These are phyloP conservation scores for Amblyopsis hoosieri DNA, from an alignment of 2,797 vertebrate genomes.

Conservation along the genomic window DNA sequence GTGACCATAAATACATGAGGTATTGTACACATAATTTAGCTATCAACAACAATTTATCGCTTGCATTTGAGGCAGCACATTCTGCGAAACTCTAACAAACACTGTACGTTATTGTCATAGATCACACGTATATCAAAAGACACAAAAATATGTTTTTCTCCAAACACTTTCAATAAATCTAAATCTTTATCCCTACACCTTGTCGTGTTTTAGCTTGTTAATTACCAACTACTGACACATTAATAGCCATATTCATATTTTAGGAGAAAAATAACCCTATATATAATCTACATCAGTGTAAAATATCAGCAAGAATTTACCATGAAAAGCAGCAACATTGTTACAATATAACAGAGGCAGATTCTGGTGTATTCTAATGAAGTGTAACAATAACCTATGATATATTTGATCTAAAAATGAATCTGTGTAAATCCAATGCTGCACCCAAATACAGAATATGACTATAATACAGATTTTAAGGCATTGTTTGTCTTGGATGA, in stretches of 20 bases:
- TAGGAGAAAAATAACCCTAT: conserved; percentile 36
- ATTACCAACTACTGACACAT: conserved; percentile 19
- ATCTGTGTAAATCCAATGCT: conserved; percentile 18
- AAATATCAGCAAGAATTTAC: conserved; percentile 37
- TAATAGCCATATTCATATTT: conserved; percentile 33
- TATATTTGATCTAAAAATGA: conserved; percentile 14
- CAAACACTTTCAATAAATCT: conserved; percentile 36
- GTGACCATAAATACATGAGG: conserved; percentile 55
- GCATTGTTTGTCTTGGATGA: conserved; percentile 47
- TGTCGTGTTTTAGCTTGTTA: conserved; percentile 18
- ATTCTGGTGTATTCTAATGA: conserved; percentile 24
- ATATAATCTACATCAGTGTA: conserved; percentile 43
- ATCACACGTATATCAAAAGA: conserved; percentile 61
- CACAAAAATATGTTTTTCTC: conserved; percentile 57
- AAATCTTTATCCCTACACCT: conserved; percentile 37
- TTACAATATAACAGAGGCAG: conserved; percentile 31
- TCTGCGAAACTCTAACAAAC: conserved; percentile 48
- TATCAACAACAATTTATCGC: conserved; percentile 33
- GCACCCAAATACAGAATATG: conserved; percentile 16
- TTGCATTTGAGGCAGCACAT: conserved; percentile 63
- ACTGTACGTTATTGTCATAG: conserved; percentile 36
- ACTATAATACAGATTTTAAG: conserved; percentile 56
- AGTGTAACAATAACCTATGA: conserved; percentile 59
- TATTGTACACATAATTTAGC: conserved; percentile 59
- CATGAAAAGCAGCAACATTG: conserved; percentile 23